Evolutionary conservation across 1,140 invertebrate species (phyloP).

Genomic region (Eurosta solidaginis): DNA sequence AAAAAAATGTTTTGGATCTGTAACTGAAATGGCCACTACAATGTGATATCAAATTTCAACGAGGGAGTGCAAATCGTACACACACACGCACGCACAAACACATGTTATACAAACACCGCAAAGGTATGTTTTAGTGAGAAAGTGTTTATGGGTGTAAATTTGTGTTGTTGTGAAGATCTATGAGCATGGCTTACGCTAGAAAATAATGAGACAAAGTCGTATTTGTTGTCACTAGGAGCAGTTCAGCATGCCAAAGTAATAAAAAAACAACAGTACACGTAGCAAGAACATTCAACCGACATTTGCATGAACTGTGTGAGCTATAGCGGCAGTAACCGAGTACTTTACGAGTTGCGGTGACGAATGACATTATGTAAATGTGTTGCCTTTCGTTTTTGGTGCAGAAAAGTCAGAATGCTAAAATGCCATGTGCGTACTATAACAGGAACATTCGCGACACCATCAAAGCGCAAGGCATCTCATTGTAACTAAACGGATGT

Average conservation of each 20-base stretch:
- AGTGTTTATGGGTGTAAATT: too few species aligned
- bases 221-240: not conserved
- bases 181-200: not conserved
- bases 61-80: not conserved
- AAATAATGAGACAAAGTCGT: not conserved
- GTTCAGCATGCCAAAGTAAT: not conserved
- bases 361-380: not conserved
- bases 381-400: not conserved
- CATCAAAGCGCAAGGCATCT: too few species aligned
- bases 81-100: not conserved
- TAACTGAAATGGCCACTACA: not conserved
- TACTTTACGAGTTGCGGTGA: not conserved
- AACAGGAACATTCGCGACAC: not conserved
- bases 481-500: too few species aligned
- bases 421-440: not conserved
- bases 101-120: too few species aligned
- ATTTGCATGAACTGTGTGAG: too few species aligned
- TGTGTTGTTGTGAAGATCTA: too few species aligned
- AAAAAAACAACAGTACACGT: not conserved
- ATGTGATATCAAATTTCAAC: not conserved
- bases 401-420: not conserved
- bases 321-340: not conserved
- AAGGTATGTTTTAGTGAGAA: too few species aligned
- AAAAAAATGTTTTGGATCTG: not conserved
- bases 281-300: too few species aligned